A percentile compares a stretch with the other conserved stretches of the same genome.
These are phyloP conservation scores for Porites australiensis DNA, from an alignment of 64 coral and sea anemone species.

Conservation along the genomic window DNA sequence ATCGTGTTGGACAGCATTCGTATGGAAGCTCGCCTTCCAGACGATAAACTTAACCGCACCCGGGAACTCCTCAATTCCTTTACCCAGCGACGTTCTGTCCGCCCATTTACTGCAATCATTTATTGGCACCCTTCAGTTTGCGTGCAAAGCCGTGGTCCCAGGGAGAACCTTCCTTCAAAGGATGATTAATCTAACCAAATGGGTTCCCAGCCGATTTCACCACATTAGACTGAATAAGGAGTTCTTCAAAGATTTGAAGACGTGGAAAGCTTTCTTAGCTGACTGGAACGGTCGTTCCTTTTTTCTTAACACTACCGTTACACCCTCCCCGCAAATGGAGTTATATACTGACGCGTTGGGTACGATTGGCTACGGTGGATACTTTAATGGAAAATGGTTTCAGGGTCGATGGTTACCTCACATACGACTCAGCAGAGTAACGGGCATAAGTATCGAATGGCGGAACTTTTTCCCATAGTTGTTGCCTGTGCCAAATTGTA, in stretches of 20 bases:
- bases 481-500: background rate
- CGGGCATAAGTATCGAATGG: slow-evolving; percentile 7
- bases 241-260: background rate
- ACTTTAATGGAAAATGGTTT: too few relatives aligned
- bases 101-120: slow-evolving; percentile 1
- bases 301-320: background rate
- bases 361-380: background rate
- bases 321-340: background rate
- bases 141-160: slow-evolving; percentile 19
- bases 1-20: background rate
- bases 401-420: background rate
- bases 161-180: background rate
- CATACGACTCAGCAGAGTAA: background rate
- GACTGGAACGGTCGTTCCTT: background rate
- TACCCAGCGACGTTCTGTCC: background rate
- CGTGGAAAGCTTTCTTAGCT: background rate
- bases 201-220: background rate
- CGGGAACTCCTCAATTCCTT: background rate
- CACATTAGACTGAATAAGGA: background rate
- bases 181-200: slow-evolving; percentile 17
- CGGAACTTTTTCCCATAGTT: slow-evolving; percentile 23
- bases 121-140: slow-evolving; percentile 33
- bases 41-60: background rate
- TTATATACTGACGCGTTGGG: background rate
- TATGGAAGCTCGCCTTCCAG: background rate